Percentiles rank a stretch among this genome's conserved stretches.
phyloP scores from a whole-genome alignment of 2,113 vertebrate species.

The Leucopternis melanops region DNA sequence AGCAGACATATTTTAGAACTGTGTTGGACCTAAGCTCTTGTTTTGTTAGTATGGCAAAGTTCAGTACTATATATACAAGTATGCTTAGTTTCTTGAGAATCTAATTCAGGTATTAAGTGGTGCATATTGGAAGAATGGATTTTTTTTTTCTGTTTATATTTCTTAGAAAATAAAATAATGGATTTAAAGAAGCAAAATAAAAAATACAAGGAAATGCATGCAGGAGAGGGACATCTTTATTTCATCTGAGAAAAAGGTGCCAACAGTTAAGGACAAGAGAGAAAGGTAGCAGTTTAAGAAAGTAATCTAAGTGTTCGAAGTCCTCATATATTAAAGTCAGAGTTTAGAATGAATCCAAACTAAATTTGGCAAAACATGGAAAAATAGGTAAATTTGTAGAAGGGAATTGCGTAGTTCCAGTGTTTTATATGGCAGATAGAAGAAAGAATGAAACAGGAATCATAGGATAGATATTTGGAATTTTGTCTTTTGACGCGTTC shows the following conservation, averaged over 20 bases:
- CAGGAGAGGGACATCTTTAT: not conserved
- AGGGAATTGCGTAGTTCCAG: too few species aligned
- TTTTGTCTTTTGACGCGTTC: too few species aligned
- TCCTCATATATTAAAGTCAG: not conserved
- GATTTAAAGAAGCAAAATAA: not conserved
- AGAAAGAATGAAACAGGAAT: too few species aligned
- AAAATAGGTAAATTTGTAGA: too few species aligned
- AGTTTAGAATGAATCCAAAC: not conserved
- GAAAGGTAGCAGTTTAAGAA: not conserved
- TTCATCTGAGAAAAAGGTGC: not conserved
- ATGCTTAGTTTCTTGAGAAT: not conserved
- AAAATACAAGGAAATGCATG: not conserved
- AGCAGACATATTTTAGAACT: not conserved
- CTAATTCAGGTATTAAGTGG: not conserved
- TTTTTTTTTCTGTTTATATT: not conserved
- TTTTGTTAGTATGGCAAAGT: not conserved
- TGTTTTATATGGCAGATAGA: too few species aligned
- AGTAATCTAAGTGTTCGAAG: not conserved
- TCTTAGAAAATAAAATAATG: not conserved
- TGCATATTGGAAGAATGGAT: accelerated
- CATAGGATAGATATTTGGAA: too few species aligned
- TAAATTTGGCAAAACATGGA: not conserved
- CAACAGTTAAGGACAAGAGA: not conserved
- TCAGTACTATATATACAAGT: not conserved
- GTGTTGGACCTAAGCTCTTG: not conserved